Percentiles rank a stretch among this genome's conserved stretches.
Conservation (phyloP, 2,113 vertebrate species). For the Nothoprocta pentlandii region DNA sequence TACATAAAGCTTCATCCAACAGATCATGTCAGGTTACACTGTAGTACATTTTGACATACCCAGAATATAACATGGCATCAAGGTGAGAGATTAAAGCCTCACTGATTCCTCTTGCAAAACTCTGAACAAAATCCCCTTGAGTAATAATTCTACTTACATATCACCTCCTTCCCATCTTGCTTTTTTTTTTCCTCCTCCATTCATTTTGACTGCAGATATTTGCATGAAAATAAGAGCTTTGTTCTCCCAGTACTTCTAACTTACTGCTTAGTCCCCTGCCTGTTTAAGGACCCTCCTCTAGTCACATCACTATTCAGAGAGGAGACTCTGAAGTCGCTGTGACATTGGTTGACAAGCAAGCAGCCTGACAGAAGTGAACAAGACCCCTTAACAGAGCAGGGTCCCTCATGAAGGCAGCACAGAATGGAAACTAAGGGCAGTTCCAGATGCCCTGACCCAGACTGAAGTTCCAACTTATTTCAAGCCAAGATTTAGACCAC, state of each 20-base stretch:
- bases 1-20: constrained; percentile 46
- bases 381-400: constrained; percentile 43
- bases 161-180: neutral
- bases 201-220: neutral
- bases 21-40: neutral
- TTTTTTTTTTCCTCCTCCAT: neutral
- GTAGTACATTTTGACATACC: constrained; percentile 6
- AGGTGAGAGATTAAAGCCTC: constrained; percentile 42
- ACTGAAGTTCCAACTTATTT: constrained; percentile 30
- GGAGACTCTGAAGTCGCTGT: neutral
- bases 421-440: constrained; percentile 24
- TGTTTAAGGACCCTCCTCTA: neutral
- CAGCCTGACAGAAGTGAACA: constrained; percentile 27
- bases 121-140: neutral
- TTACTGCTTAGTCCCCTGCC: constrained; percentile 26
- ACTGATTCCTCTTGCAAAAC: constrained; percentile 14
- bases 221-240: constrained; percentile 17
- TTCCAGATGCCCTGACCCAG: constrained; percentile 29
- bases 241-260: neutral
- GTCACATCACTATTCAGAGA: neutral
- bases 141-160: constrained; percentile 24
- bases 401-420: constrained; percentile 16
- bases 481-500: constrained; percentile 1
- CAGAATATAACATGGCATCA: neutral
- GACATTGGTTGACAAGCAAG: constrained; percentile 8